Evolutionary conservation across 2,113 vertebrate genomes (phyloP).

Genomic region (Trogon melanurus): DNA sequence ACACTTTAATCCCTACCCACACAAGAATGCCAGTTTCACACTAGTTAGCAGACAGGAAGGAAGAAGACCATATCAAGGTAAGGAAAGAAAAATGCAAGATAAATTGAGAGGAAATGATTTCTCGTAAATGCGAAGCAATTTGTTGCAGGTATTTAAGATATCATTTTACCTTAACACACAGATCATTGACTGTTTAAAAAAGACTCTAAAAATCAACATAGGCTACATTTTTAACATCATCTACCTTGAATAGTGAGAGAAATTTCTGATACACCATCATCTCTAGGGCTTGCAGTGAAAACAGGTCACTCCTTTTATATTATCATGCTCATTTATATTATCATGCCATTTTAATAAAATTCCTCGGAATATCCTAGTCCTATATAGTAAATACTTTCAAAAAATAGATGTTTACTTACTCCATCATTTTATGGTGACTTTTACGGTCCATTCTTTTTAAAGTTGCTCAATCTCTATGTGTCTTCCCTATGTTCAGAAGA

Average conservation of each 20-base stretch:
- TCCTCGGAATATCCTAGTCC: neutral
- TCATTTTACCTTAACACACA: neutral
- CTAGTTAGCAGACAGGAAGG: neutral
- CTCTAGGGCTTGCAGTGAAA: neutral
- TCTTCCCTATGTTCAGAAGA: neutral
- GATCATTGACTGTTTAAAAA: neutral
- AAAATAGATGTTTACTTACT: neutral
- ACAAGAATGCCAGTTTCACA: neutral
- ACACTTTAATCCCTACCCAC: neutral
- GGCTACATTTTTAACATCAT: neutral
- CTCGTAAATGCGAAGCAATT: neutral
- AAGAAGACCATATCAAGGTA: neutral
- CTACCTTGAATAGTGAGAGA: neutral
- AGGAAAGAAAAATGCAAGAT: neutral
- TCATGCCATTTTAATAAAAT: neutral
- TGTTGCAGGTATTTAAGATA: neutral
- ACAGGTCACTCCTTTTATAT: neutral
- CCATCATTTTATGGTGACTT: neutral
- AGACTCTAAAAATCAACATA: neutral
- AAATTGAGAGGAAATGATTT: neutral
- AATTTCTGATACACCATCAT: neutral
- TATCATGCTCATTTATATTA: neutral
- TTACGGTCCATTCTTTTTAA: neutral
- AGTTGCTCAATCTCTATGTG: neutral
- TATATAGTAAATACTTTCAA: neutral